Evolutionary conservation across 2,797 vertebrate species (phyloP), one percentile per base, ranked within the genome.

Genomic region (Sebastolobus alascanus): DNA sequence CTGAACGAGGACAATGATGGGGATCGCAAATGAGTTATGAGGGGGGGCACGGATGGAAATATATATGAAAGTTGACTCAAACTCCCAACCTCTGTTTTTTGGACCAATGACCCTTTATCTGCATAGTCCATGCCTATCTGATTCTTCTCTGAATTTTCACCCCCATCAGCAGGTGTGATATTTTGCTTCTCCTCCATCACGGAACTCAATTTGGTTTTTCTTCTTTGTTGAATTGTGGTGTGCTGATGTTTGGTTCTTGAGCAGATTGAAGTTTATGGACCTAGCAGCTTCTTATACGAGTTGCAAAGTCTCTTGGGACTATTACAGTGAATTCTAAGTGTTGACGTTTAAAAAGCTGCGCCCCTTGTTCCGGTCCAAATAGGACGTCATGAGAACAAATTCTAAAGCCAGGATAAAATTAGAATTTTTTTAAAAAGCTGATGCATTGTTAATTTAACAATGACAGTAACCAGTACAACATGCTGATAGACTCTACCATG

Each of bases 1-100:
- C 20, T 3, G 13, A 75, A 27, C 2, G 13, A 78, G 31, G 84
- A 89, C 18, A 55, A 59, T 1, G 79, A 59, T 0, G 79, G 10
- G 61, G 38, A 33, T 40, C 37, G 8, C n/a, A 87, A 63, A 87
- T 58, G 59, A 80, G 12, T 10, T 79, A 77, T 4, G 27, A 59
- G 10, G 16, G 18, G 22, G 61, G 10, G 29, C 46, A 16, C 22
- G 11, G 52, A 80, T 71, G 64, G 27, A 74, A 65, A 65, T 77
- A 73, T 75, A 68, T 52, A 60, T 60, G 10, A 72, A 58, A 12
- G 46, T 1, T 58, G 29, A 73, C 37, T 75, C 16, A 14, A 77
- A 46, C 29, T 76, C 38, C 63, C 64, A 27, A 61, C 73, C n/a
- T 71, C 14, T 38, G 52, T 46, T 9, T 68, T 61, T 54, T 37